Conservation (phyloP, 2,888 invertebrate genomes). For the Entomobrya multifasciata region DNA sequence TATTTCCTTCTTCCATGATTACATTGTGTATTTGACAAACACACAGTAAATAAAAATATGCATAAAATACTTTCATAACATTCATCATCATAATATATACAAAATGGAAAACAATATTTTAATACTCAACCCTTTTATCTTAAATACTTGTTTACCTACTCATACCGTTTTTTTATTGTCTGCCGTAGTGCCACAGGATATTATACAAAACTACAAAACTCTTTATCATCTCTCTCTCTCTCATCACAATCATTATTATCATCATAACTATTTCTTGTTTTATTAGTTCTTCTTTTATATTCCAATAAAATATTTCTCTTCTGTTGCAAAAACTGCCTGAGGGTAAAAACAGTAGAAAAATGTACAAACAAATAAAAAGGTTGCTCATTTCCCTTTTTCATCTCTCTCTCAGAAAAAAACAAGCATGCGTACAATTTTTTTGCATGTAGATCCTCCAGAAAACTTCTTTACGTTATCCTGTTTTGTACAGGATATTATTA, state of each 20-base stretch:
- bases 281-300: neutral
- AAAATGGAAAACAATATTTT: conserved; percentile 5
- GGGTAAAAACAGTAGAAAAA: neutral
- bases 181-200: conserved; percentile 4
- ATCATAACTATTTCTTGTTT: neutral
- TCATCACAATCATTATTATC: neutral
- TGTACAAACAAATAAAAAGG: neutral
- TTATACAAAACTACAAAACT: conserved; percentile 13
- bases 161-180: conserved; percentile 3
- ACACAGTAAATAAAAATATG: no score
- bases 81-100: no score
- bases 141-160: neutral
- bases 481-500: no score
- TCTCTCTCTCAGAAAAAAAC: neutral
- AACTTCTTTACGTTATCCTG: no score
- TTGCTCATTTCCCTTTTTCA: conserved; percentile 2
- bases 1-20: no score
- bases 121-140: no score
- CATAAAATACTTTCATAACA: no score
- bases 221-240: neutral
- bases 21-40: no score
- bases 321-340: neutral
- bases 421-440: no score
- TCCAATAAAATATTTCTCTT: neutral
- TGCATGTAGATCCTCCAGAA: no score